These are phyloP conservation scores for Apus apus DNA, from an alignment of 2,113 vertebrate species.

Conservation along the genomic window DNA sequence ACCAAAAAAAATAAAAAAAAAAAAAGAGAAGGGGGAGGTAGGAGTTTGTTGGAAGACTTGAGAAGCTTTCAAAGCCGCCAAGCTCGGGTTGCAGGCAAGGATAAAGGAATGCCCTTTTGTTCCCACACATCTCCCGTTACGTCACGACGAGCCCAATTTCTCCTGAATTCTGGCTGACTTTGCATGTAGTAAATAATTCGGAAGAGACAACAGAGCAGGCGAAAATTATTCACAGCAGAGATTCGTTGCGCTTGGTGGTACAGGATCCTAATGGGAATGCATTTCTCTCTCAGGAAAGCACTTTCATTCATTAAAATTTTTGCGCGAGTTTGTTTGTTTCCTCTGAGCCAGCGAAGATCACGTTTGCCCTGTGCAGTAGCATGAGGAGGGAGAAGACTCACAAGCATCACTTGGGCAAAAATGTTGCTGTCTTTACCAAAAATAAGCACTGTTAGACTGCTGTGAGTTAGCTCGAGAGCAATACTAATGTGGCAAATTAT, in stretches of 20 bases:
- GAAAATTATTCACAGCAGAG: slow-evolving; percentile 3
- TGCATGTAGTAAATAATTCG: slow-evolving; percentile 35
- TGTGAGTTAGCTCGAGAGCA: slow-evolving; percentile 35
- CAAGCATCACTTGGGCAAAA: neutral
- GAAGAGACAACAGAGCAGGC: neutral
- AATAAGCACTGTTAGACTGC: neutral
- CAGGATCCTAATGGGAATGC: neutral
- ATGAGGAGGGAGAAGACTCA: neutral
- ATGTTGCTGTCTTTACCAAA: neutral
- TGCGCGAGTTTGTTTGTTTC: neutral
- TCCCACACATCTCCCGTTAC: slow-evolving; percentile 82
- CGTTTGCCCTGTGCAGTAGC: neutral
- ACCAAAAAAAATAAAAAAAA: accelerated
- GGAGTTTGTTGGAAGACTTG: slow-evolving; percentile 61
- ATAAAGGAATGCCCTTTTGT: slow-evolving; percentile 76
- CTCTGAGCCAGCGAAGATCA: neutral
- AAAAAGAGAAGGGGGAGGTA: neutral
- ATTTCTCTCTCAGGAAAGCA: neutral
- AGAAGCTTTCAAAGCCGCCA: slow-evolving; percentile 65
- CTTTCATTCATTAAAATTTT: slow-evolving; percentile 28
- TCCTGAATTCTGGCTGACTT: slow-evolving; percentile 65
- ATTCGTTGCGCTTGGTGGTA: neutral
- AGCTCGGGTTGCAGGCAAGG: slow-evolving; percentile 72
- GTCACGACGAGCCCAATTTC: slow-evolving; percentile 67
- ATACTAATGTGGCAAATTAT: slow-evolving; percentile 53